These are phyloP conservation scores for Betta splendens DNA, from an alignment of 2,797 vertebrate genomes.

Conservation along the genomic window DNA sequence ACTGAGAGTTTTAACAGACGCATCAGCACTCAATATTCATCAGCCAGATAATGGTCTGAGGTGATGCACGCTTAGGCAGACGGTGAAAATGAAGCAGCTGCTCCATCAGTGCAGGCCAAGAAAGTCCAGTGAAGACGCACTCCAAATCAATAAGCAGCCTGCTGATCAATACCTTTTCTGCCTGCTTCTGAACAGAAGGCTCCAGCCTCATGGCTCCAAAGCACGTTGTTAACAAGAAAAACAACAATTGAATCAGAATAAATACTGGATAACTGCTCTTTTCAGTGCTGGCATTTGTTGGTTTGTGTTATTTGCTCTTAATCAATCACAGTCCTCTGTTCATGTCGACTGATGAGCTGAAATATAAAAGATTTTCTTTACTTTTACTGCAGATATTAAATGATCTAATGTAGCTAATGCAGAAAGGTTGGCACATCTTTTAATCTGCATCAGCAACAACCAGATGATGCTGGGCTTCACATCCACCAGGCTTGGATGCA, in stretches of 20 bases:
- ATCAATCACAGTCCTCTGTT: no score
- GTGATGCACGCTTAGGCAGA: slow-evolving; percentile 12
- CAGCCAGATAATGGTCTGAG: slow-evolving; percentile 19
- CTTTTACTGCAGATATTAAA: no score
- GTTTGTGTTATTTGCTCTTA: no score
- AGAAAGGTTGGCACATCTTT: not conserved
- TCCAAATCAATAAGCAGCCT: slow-evolving; percentile 15
- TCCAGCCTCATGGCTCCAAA: not conserved
- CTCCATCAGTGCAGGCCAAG: slow-evolving; percentile 4
- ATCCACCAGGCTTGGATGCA: no score
- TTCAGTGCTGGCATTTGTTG: no score
- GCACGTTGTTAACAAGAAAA: not conserved
- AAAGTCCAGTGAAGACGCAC: not conserved
- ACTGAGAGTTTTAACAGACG: slow-evolving; percentile 23
- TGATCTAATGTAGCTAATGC: no score
- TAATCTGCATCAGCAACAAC: not conserved
- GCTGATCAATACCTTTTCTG: slow-evolving; percentile 10
- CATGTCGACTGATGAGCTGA: no score
- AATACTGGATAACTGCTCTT: not conserved
- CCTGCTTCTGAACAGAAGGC: slow-evolving; percentile 8
- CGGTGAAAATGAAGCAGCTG: not conserved
- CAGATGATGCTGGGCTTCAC: no score
- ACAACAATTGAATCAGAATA: not conserved
- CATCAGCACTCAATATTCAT: slow-evolving; percentile 52
- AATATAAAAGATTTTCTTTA: no score